Percentiles rank a stretch among this genome's conserved stretches.
Evolutionary conservation across 2,888 invertebrate species (phyloP).

Genomic region (Branchipolynoe longqiensis): DNA sequence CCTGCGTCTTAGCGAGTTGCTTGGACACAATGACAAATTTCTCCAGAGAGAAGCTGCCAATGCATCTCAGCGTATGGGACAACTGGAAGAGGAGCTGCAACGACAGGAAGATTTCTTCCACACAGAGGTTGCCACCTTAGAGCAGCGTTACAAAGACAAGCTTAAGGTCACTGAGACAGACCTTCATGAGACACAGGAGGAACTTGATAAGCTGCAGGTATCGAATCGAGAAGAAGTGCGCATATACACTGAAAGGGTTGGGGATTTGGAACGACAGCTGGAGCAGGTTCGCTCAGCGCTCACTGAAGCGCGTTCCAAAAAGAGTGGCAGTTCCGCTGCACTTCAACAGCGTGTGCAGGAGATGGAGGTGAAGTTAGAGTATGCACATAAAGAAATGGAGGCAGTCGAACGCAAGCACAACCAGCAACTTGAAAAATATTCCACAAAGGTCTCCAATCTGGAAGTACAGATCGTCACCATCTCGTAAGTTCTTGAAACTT

Average conservation of each 20-base stretch:
- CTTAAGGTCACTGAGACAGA: constrained; percentile 18
- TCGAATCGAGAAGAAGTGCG: not conserved
- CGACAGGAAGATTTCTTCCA: constrained; percentile 45
- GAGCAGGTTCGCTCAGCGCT: not conserved
- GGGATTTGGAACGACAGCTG: constrained; percentile 15
- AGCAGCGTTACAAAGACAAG: constrained; percentile 62
- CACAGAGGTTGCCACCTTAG: constrained; percentile 61
- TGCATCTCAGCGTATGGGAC: not conserved
- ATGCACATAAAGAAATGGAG: not conserved
- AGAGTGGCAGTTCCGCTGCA: not conserved
- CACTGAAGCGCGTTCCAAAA: not conserved
- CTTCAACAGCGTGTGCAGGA: not conserved
- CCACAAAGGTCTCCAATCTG: not conserved
- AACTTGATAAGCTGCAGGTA: constrained; percentile 20
- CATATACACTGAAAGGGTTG: constrained; percentile 15
- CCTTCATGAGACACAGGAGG: constrained; percentile 27
- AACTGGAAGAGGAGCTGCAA: constrained; percentile 55
- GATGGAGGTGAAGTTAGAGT: constrained; percentile 12
- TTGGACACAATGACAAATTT: constrained; percentile 32
- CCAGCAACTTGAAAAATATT: not conserved
- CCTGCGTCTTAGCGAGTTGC: constrained; percentile 41
- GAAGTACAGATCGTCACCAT: constrained; percentile 14
- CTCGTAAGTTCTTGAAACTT: no score
- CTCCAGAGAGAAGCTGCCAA: constrained; percentile 23
- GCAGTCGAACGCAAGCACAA: not conserved